Percentiles rank a stretch among this genome's conserved stretches.
Conservation (phyloP, 1,140 invertebrate genomes). For the Drosophila melanica region DNA sequence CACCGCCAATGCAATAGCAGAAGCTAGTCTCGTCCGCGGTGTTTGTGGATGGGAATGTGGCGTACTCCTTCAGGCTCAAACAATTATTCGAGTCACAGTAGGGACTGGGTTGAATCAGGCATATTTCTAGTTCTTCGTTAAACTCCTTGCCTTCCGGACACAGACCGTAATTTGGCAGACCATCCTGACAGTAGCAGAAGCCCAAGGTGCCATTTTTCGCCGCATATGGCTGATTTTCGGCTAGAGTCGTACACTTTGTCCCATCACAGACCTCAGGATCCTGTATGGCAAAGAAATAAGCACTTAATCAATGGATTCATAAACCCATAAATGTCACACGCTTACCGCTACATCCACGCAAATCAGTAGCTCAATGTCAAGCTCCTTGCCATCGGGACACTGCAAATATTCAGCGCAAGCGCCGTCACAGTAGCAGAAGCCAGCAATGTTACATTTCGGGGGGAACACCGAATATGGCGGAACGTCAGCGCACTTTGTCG, state of each 20-base stretch:
- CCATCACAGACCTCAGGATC: constrained; percentile 38
- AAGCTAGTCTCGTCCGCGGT: constrained; percentile 15
- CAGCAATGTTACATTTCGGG: background rate
- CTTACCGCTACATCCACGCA: constrained; percentile 43
- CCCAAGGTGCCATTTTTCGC: constrained; percentile 29
- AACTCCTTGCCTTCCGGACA: constrained; percentile 27
- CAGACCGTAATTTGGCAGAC: constrained; percentile 22
- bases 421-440: constrained; percentile 44
- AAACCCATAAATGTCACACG: background rate
- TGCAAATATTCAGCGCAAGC: constrained; percentile 10
- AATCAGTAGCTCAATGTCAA: background rate
- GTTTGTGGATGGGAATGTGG: constrained; percentile 35
- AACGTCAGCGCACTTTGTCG: background rate
- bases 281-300: background rate
- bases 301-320: background rate
- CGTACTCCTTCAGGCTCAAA: background rate
- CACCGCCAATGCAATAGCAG: constrained; percentile 41
- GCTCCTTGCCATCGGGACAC: constrained; percentile 12
- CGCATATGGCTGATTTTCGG: constrained; percentile 22
- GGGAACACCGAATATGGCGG: background rate
- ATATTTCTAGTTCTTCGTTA: background rate
- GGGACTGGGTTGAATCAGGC: constrained; percentile 6
- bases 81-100: constrained; percentile 44
- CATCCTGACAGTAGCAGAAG: constrained; percentile 52
- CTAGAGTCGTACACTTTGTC: constrained; percentile 10